Percentiles rank a stretch among this genome's conserved stretches.
Evolutionary conservation across 2,113 vertebrate species (phyloP).

Genomic region (Erpornis zantholeuca): DNA sequence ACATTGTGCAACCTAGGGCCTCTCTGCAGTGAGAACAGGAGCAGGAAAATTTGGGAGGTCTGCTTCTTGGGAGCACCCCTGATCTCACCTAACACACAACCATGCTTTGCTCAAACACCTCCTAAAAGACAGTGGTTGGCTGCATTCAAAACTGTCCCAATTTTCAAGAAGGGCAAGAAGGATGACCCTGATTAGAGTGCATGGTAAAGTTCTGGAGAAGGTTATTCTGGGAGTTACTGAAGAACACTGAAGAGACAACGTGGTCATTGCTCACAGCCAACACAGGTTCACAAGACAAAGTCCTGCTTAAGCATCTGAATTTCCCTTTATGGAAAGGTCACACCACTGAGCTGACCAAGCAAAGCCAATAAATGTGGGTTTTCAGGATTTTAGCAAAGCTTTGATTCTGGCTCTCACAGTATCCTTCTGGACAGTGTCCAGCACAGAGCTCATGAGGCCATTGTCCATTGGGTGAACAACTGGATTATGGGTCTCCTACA

Average conservation of each 20-base stretch:
- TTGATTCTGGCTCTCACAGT: background rate
- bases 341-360: background rate
- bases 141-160: background rate
- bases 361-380: accelerated
- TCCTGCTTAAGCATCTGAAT: background rate
- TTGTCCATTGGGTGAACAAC: accelerated
- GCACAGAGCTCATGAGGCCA: background rate
- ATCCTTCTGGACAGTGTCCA: background rate
- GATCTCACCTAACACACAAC: background rate
- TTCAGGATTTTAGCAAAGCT: background rate
- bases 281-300: background rate
- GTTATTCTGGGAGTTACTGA: background rate
- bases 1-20: background rate
- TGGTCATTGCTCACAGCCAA: background rate
- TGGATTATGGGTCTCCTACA: background rate
- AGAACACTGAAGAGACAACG: background rate
- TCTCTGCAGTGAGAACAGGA: background rate
- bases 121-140: background rate
- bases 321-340: background rate
- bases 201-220: background rate
- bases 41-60: background rate
- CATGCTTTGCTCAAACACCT: background rate
- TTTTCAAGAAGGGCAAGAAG: background rate
- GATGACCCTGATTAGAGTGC: background rate
- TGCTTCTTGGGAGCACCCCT: background rate